Base-by-base conservation (phyloP, 2,113 vertebrate genomes). In the Dasyurus viverrinus region DNA sequence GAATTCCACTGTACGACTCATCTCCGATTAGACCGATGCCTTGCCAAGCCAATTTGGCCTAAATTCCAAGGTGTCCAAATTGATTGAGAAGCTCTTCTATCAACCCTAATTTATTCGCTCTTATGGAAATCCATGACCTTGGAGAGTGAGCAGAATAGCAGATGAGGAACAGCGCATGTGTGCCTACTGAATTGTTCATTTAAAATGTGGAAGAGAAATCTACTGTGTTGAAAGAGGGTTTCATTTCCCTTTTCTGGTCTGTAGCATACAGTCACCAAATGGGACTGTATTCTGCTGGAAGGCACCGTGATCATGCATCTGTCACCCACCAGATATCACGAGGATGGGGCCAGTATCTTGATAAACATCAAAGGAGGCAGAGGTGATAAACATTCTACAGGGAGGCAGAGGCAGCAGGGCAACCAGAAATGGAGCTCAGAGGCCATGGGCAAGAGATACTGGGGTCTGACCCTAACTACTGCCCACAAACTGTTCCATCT, bases 61-160 rank as follows among this genome's bases (percentile, higher is more conserved):
- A 91, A 26, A 84, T 94, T 97, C 93, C 42, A 96, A 95, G 92
- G 91, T 91, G 96, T 96, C 95, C 22, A 93, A 36, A 96, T 93
- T 6, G 0, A 30, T 89, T 96, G 90, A 96, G 54, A 95, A 47
- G 25, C 57, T 54, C 53, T 94, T 94, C 57, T 90, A 48, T 92
- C 36, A 60, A 52, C 55, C 89, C 27, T 89, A 92, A 94, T 93
- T 52, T 42, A 48, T 90, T 90, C 55, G 90, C 26, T 91, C 57
- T 92, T n/a, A 42, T 94, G 53, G 95, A 92, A 92, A 50, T 16
- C 46, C 2, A 30, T 91, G 60, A 55, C 52, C 26, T 54, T 47
- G 89, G 93, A 94, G 94, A 92, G 89, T 93, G 54, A 95, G 96
- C n/a, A 94, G 5, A 19, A 11, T 90, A 96, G 97, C 91, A 91